These are phyloP conservation scores for Erpornis zantholeuca DNA, from an alignment of 2,113 vertebrate species.

Conservation along the genomic window DNA sequence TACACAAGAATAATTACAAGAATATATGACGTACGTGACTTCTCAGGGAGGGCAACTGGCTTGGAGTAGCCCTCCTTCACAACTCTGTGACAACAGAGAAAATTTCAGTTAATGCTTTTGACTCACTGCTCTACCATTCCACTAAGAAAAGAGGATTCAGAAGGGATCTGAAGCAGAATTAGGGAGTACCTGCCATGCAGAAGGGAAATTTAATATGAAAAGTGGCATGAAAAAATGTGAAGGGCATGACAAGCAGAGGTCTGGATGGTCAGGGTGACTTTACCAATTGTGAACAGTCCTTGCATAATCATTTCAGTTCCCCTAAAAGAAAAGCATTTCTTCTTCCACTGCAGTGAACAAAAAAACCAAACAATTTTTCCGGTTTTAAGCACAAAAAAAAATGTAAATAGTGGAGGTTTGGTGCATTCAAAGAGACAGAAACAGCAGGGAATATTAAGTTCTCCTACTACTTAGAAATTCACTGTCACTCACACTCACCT, in stretches of 20 bases:
- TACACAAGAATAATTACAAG: background rate
- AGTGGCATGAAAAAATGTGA: background rate
- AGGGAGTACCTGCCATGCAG: background rate
- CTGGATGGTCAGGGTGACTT: background rate
- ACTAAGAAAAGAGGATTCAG: background rate
- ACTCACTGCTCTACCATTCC: background rate
- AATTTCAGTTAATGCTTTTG: background rate
- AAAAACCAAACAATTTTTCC: background rate
- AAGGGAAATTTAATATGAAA: background rate
- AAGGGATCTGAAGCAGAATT: background rate
- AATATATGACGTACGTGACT: accelerated
- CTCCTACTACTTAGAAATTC: background rate
- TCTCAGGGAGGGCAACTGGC: background rate
- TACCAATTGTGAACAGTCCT: background rate
- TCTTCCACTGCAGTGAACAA: background rate
- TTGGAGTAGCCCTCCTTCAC: background rate
- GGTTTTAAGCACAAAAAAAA: background rate
- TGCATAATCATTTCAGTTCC: background rate
- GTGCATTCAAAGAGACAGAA: background rate
- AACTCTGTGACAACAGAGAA: background rate
- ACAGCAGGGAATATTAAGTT: background rate
- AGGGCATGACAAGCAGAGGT: background rate
- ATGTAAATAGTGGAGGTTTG: background rate
- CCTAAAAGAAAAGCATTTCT: background rate
- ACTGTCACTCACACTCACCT: background rate